Evolutionary conservation across 2,888 invertebrate species (phyloP).

Genomic region (Pseudococcus jackbeardsleyi): DNA sequence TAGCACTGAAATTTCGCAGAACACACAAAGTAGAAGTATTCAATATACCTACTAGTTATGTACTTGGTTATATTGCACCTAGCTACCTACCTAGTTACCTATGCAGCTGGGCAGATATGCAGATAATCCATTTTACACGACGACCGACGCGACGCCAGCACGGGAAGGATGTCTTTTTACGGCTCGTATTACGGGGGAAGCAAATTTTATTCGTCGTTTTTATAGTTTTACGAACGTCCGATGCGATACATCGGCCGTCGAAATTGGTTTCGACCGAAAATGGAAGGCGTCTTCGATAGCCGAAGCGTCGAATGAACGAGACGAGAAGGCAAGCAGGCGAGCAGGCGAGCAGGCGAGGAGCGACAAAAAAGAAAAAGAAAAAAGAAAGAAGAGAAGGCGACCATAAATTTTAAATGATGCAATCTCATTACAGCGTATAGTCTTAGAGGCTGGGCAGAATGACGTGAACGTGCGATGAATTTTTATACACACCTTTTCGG

Average conservation of each 20-base stretch:
- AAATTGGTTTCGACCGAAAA: slow-evolving; percentile 13
- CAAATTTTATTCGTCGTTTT: slow-evolving; percentile 18
- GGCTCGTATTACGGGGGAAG: not conserved
- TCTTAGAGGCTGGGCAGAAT: not conserved
- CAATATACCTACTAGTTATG: too few relatives aligned
- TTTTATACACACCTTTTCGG: not conserved
- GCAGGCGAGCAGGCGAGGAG: not conserved
- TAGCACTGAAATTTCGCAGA: too few relatives aligned
- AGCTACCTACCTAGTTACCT: too few relatives aligned
- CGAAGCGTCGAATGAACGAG: not conserved
- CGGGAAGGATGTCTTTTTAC: not conserved
- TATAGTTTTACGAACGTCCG: not conserved
- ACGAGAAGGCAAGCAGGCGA: not conserved
- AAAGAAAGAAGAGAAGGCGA: not conserved
- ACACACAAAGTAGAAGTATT: too few relatives aligned
- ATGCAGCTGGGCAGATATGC: too few relatives aligned
- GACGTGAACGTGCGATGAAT: slow-evolving; percentile 14
- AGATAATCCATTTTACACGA: not conserved
- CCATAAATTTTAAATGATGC: slow-evolving; percentile 49
- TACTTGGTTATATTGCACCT: too few relatives aligned
- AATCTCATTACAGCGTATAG: slow-evolving; percentile 28
- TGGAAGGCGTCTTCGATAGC: not conserved
- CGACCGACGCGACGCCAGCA: too few relatives aligned
- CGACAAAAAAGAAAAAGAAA: not conserved
- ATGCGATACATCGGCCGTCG: not conserved